These are phyloP conservation scores for Drosophila lini DNA, from an alignment of 1,140 invertebrate species.

Conservation along the genomic window DNA sequence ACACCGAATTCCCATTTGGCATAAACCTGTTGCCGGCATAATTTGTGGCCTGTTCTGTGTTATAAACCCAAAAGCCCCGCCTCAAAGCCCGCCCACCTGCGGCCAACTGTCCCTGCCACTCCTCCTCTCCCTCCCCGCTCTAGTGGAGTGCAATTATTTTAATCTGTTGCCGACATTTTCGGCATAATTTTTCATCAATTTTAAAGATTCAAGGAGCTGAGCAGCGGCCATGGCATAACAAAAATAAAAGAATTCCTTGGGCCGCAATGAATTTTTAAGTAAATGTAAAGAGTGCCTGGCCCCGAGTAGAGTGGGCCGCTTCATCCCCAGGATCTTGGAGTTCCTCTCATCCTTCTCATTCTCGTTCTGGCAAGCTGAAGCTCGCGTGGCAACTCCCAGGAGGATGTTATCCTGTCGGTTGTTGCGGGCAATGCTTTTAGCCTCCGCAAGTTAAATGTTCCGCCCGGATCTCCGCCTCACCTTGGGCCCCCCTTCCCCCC, in stretches of 20 bases:
- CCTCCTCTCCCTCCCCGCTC: background rate
- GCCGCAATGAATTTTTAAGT: conserved; percentile 80
- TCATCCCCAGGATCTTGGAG: conserved; percentile 6
- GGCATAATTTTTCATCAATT: conserved; percentile 78
- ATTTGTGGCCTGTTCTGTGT: conserved; percentile 50
- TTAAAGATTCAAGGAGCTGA: conserved; percentile 32
- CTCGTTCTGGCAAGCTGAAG: conserved; percentile 6
- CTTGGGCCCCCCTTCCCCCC: conserved; percentile 2
- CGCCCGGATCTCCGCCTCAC: conserved; percentile 29
- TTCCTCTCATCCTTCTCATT: background rate
- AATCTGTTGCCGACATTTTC: conserved; percentile 75
- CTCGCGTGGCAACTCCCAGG: conserved; percentile 74
- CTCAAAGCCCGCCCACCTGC: background rate
- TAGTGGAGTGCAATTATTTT: conserved; percentile 70
- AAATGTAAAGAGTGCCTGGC: conserved; percentile 66
- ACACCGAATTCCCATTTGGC: conserved; percentile 63
- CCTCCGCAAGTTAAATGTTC: conserved; percentile 61
- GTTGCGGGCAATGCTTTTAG: conserved; percentile 71
- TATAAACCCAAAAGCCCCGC: conserved; percentile 8
- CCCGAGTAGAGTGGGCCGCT: conserved; percentile 8
- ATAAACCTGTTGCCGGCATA: conserved; percentile 66
- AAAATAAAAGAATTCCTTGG: conserved; percentile 77
- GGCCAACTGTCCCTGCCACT: background rate
- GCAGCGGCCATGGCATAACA: conserved; percentile 29
- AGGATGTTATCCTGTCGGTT: conserved; percentile 49